Evolutionary conservation across 2,113 vertebrate genomes (phyloP), one percentile per base, ranked within the genome.

Genomic region (Psephotus haematonotus): DNA sequence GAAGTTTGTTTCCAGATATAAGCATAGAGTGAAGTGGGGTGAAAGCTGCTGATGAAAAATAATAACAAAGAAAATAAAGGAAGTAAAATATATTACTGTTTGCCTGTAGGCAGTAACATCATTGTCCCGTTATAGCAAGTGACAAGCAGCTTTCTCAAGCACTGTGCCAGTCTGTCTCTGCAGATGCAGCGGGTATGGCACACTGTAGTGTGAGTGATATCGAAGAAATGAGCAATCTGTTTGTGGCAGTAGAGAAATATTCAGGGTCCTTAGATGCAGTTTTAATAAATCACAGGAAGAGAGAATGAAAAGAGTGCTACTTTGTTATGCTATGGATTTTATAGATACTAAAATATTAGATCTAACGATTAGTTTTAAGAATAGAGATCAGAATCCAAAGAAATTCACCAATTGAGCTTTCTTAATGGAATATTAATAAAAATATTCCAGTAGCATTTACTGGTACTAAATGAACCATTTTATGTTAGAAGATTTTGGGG

Each of bases 191-290:
- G 0, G 7, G 7, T 64, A 70, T 67, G 82, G 70, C 37, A 27
- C 15, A 75, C 86, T 84, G 79, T 89, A 85, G 94, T 74, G 93
- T 92, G 89, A 96, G 62, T 91, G 90, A 94, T 95, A 96, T 78
- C 29, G 22, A 69, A 94, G 86, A 91, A 96, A 97, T 76, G 94
- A 97, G 60, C 91, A 93, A 80, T 94, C 88, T 91, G 67, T 91
- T 96, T 92, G 70, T 88, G 91, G 63, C 67, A 93, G 81, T 13
- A 44, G 64, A 88, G 72, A 52, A 94, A 86, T 63, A 86, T 64
- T 85, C 60, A 24, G 64, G 62, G 15, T 67, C 63, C 68, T 92
- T 63, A 19, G 41, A 23, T 71, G 86, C 82, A 64, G 84, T 35
- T 81, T 50, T 35, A 90, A 82, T 96, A 93, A 93, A 92, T 85